phyloP scores from a whole-genome alignment of 35 echinoderm and acorn worm genomes.

The Diadema setosum region DNA sequence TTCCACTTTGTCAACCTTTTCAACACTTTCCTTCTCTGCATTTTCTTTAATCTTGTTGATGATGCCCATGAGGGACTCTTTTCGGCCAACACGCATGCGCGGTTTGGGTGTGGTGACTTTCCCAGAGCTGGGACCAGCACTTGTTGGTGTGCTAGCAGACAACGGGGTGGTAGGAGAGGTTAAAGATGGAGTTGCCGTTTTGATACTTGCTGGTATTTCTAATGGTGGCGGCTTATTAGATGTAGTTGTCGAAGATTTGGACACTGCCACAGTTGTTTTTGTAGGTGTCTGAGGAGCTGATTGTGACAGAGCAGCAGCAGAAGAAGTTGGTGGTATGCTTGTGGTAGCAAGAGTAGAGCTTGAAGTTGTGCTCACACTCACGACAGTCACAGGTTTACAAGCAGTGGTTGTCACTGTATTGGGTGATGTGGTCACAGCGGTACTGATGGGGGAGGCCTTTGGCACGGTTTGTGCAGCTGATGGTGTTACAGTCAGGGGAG shows the following conservation, averaged over 20 bases:
- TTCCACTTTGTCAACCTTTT: not conserved
- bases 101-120: not conserved
- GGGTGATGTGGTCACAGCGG: no score
- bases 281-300: not conserved
- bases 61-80: constrained; percentile 1
- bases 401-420: not conserved
- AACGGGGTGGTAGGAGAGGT: not conserved
- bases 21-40: not conserved
- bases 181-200: not conserved
- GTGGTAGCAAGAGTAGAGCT: not conserved
- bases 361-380: not conserved
- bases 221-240: constrained; percentile 23
- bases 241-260: not conserved
- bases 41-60: constrained; percentile 10
- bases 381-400: not conserved
- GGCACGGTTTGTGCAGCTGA: not conserved
- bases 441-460: no score
- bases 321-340: not conserved
- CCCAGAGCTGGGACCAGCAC: not conserved
- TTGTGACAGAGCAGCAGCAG: not conserved
- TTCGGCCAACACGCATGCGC: not conserved
- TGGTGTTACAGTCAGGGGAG: not conserved
- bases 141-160: constrained; percentile 5
- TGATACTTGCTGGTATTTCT: not conserved
- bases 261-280: not conserved